Evolutionary conservation across 2,113 vertebrate species (phyloP).

Genomic region (Hydropotes inermis): DNA sequence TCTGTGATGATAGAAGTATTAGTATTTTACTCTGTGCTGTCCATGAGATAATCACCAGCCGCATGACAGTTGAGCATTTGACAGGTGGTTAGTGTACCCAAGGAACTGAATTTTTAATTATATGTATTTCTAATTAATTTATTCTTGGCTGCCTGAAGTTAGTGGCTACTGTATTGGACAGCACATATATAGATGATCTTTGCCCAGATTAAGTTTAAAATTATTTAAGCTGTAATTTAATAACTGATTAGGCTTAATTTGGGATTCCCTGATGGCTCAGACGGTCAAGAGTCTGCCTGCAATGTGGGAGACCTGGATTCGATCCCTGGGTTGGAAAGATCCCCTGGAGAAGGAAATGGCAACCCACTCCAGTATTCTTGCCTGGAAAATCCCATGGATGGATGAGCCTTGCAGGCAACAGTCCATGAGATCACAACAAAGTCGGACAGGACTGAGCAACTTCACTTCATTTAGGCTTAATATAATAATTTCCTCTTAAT

Average conservation of each 20-base stretch:
- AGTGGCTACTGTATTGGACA: neutral
- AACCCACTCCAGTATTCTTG: neutral
- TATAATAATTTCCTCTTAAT: neutral
- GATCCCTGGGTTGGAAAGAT: neutral
- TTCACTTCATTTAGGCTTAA: neutral
- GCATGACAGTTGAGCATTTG: neutral
- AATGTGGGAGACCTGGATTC: neutral
- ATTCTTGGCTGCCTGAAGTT: neutral
- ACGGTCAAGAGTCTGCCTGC: neutral
- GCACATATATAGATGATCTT: neutral
- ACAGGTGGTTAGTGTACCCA: neutral
- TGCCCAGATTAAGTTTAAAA: neutral
- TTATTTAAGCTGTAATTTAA: neutral
- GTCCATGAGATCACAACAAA: neutral
- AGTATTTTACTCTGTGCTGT: neutral
- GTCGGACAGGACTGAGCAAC: neutral
- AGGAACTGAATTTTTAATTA: constrained; percentile 4
- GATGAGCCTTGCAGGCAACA: neutral
- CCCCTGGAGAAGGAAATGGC: neutral
- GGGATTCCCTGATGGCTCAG: neutral
- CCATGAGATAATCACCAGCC: neutral
- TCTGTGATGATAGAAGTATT: neutral
- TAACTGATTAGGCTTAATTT: neutral
- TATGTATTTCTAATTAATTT: neutral
- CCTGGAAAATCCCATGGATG: neutral